Percentiles rank a stretch among this genome's conserved stretches.
phyloP scores from a whole-genome alignment of 2,113 vertebrate species.

The Pterophyllum scalare region DNA sequence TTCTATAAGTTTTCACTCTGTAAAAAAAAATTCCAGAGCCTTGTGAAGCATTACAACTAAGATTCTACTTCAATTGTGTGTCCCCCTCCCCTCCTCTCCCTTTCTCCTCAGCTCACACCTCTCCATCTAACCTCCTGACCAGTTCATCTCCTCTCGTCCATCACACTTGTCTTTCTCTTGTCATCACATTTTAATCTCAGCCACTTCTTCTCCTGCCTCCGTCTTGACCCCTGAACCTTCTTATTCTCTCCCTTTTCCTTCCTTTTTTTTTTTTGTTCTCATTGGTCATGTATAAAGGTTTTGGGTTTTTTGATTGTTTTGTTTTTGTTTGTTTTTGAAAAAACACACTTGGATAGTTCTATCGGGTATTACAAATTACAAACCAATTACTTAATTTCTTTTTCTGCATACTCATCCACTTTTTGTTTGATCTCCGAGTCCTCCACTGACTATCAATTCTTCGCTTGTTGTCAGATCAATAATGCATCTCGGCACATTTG shows the following conservation, averaged over 20 bases:
- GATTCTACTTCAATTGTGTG: background rate
- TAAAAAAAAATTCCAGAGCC: background rate
- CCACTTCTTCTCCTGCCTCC: background rate
- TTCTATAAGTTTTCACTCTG: background rate
- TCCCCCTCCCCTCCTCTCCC: background rate
- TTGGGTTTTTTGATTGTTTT: too few species aligned
- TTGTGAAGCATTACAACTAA: slow-evolving; percentile 12
- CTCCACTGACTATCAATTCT: background rate
- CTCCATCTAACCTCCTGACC: background rate
- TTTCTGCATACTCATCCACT: background rate
- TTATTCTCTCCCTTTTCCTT: background rate
- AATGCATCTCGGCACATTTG: background rate
- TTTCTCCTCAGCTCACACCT: background rate
- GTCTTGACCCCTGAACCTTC: background rate
- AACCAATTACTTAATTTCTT: background rate
- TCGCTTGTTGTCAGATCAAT: slow-evolving; percentile 13
- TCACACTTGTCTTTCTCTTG: background rate
- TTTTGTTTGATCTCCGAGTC: background rate
- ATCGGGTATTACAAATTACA: background rate
- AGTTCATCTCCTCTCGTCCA: background rate
- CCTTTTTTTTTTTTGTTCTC: background rate
- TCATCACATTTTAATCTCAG: slow-evolving; percentile 16
- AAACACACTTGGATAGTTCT: background rate
- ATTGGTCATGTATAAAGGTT: background rate
- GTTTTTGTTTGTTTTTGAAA: background rate